Evolutionary conservation across 2,888 invertebrate genomes (phyloP).

Genomic region (Clanis bilineata): DNA sequence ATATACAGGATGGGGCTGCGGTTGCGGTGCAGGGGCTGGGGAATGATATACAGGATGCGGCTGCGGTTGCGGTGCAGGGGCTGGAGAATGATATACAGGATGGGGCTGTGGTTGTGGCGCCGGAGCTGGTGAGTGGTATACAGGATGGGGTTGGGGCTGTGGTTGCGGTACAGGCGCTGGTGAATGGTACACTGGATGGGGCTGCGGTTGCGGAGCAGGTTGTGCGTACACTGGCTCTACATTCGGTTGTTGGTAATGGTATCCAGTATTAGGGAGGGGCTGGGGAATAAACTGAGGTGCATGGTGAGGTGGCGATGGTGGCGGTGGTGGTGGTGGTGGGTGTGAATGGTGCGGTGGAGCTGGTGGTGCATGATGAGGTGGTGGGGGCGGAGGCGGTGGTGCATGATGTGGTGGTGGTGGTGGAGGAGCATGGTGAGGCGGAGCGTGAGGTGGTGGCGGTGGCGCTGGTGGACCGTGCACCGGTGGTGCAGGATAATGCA

Average conservation of each 20-base stretch:
- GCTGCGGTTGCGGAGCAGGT: slow-evolving; percentile 29
- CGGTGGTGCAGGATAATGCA: slow-evolving; percentile 52
- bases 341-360: slow-evolving; percentile 28
- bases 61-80: slow-evolving; percentile 8
- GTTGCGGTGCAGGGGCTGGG: slow-evolving; percentile 24
- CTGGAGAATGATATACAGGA: slow-evolving; percentile 18
- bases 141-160: slow-evolving; percentile 17
- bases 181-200: slow-evolving; percentile 16
- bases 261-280: slow-evolving; percentile 42
- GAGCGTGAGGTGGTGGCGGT: slow-evolving; percentile 33
- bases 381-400: slow-evolving; percentile 29
- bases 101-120: slow-evolving; percentile 22
- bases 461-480: slow-evolving; percentile 34
- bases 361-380: slow-evolving; percentile 30
- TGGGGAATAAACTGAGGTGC: slow-evolving; percentile 32
- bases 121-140: slow-evolving; percentile 13
- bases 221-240: slow-evolving; percentile 37
- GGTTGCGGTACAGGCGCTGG: slow-evolving; percentile 25
- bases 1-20: slow-evolving; percentile 21
- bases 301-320: slow-evolving; percentile 26
- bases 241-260: slow-evolving; percentile 48
- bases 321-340: slow-evolving; percentile 29
- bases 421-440: slow-evolving; percentile 36
- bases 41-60: neutral
- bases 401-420: slow-evolving; percentile 26